Evolutionary conservation across 2,797 vertebrate species (phyloP).

Genomic region (Dicrostonyx torquatus): DNA sequence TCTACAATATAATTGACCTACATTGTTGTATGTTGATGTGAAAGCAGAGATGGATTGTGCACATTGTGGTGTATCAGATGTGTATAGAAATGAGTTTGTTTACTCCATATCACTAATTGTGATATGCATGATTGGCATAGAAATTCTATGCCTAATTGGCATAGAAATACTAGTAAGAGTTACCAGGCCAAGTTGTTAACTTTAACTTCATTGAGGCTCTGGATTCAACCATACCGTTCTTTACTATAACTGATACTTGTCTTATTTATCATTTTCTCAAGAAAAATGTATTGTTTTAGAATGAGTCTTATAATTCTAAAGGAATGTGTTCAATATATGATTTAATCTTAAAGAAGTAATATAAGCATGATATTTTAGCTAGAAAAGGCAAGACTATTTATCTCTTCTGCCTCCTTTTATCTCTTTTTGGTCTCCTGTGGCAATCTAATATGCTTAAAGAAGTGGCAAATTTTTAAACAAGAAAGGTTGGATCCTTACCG

Average conservation of each 20-base stretch:
- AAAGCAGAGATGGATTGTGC: not conserved
- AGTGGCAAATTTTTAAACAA: not conserved
- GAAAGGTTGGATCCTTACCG: not conserved
- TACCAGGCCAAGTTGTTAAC: conserved; percentile 6
- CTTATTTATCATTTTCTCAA: conserved; percentile 21
- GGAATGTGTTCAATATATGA: not conserved
- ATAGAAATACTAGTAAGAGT: not conserved
- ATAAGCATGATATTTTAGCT: not conserved
- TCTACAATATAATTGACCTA: not conserved
- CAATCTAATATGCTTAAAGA: not conserved
- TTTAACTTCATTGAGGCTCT: conserved; percentile 12
- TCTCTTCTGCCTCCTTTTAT: not conserved
- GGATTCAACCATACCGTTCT: not conserved
- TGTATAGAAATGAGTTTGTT: conserved; percentile 32
- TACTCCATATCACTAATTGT: not conserved
- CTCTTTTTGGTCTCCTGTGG: not conserved
- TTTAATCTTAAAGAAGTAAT: conserved; percentile 34
- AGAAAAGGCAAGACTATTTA: conserved; percentile 28
- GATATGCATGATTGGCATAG: not conserved
- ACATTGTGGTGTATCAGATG: not conserved
- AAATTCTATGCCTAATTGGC: conserved; percentile 12
- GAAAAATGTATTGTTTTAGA: conserved; percentile 7
- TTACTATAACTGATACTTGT: not conserved
- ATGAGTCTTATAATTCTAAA: conserved; percentile 22
- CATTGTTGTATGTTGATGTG: not conserved